Percentiles rank a stretch among this genome's conserved stretches.
These are phyloP conservation scores for Acleris laterana DNA, from an alignment of 2,888 invertebrate genomes.

Conservation along the genomic window DNA sequence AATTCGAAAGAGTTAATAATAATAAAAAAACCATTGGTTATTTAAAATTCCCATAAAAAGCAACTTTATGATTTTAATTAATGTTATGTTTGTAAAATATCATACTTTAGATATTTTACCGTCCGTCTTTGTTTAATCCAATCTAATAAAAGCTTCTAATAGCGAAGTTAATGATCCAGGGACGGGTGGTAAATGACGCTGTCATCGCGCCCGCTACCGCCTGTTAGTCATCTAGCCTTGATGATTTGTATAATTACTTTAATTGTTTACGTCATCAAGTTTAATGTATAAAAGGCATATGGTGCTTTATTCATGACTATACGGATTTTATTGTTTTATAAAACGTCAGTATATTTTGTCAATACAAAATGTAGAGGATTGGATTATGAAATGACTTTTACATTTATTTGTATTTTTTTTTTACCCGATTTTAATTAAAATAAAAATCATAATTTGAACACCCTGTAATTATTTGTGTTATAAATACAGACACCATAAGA, in stretches of 20 bases:
- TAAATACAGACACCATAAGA: slow-evolving; percentile 2
- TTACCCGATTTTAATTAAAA: too few relatives aligned
- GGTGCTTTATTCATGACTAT: not conserved
- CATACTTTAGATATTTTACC: too few relatives aligned
- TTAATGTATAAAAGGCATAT: slow-evolving; percentile 19
- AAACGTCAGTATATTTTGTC: too few relatives aligned
- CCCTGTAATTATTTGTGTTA: not conserved
- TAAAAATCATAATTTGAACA: too few relatives aligned
- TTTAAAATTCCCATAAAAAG: too few relatives aligned
- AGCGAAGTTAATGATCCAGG: slow-evolving; percentile 35
- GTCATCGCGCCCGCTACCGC: slow-evolving; percentile 65
- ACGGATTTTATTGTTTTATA: not conserved
- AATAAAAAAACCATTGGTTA: too few relatives aligned
- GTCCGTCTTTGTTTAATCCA: slow-evolving; percentile 37
- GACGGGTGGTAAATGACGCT: slow-evolving; percentile 69
- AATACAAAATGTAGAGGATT: too few relatives aligned
- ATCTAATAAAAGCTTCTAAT: slow-evolving; percentile 57
- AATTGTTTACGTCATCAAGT: slow-evolving; percentile 48
- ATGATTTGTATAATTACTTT: slow-evolving; percentile 60
- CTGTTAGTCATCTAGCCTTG: slow-evolving; percentile 67
- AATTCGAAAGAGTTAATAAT: too few relatives aligned
- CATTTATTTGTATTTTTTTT: too few relatives aligned
- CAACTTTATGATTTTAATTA: too few relatives aligned
- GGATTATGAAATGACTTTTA: too few relatives aligned
- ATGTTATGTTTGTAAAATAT: too few relatives aligned